Evolutionary conservation across 2,888 invertebrate species (phyloP).

Genomic region (Machimus rusticus): DNA sequence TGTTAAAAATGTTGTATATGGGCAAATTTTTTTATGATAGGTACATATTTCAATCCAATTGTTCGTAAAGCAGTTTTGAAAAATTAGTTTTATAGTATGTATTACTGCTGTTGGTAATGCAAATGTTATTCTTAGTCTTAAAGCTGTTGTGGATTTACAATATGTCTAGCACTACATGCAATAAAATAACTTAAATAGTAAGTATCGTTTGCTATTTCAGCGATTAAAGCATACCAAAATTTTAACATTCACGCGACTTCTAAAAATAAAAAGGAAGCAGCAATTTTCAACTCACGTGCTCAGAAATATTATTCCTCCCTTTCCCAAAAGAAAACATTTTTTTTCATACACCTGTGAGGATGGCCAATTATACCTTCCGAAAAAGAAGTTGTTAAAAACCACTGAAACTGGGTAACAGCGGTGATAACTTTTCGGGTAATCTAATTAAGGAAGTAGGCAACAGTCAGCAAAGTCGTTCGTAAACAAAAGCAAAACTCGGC

Average conservation of each 20-base stretch:
- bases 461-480: not conserved
- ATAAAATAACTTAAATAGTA: too few species aligned
- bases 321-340: not conserved
- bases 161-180: too few species aligned
- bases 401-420: not conserved
- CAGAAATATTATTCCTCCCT: not conserved
- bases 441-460: constrained; percentile 16
- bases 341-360: not conserved
- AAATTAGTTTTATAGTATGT: too few species aligned
- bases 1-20: too few species aligned
- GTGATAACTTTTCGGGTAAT: not conserved
- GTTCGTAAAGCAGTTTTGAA: too few species aligned
- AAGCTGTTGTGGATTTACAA: not conserved
- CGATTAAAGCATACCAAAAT: not conserved
- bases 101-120: too few species aligned
- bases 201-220: not conserved
- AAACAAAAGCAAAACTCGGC: not conserved
- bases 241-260: not conserved
- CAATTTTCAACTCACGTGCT: not conserved
- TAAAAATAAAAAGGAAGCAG: not conserved
- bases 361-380: not conserved
- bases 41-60: too few species aligned
- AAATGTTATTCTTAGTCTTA: not conserved
- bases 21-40: too few species aligned
- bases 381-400: not conserved